Base-by-base conservation (phyloP, 2,888 invertebrate genomes). In the Mantis religiosa region DNA sequence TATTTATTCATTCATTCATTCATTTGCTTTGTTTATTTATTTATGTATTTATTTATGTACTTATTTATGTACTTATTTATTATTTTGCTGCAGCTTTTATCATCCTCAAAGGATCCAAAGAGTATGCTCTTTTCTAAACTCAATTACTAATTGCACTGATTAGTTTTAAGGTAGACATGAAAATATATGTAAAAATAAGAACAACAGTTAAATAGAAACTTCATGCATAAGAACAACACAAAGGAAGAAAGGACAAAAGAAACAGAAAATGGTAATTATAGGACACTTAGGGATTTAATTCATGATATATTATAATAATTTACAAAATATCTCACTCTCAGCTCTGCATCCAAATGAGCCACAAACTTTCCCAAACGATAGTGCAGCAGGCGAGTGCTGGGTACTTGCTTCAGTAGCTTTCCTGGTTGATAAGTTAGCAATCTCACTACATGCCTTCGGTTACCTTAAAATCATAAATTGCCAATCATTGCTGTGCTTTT, bases 341-440 rank as follows among this genome's bases (percentile, higher is more conserved):
- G 93, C 30, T 95, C 94, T 34, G 94, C 94, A 91, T 97, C 96
- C 90, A 98, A 91, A 90, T 94, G 95, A 0, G 97, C 98, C 0
- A 96, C 93, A 89, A 95, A 96, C 92, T 95, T 94, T 0, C 98
- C 98, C 28, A 96, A 94, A 91, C 97, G 95, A 91, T 95, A 96
- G 90, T 97, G 94, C 89, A 98, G 92, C 8, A 95, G 93, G 71
- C 95, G 93, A 0, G 95, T 95, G 88, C 93, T 93, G 0, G 95
- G 94, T 0, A 96, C 95, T 89, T 96, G 93, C 81, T 94, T 93
- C 88, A 98, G 93, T 89, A 97, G 93, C 89, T 95, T 94, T 0
- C 98, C 98, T 0, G 97, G 96, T 25, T 97, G 94, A 92, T 94
- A 98, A 92, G 96, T 95, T 91, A 98, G 93, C 25, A 98, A 94